Conservation (phyloP, 2,113 vertebrate genomes). For the Campylomormyrus numenius region DNA sequence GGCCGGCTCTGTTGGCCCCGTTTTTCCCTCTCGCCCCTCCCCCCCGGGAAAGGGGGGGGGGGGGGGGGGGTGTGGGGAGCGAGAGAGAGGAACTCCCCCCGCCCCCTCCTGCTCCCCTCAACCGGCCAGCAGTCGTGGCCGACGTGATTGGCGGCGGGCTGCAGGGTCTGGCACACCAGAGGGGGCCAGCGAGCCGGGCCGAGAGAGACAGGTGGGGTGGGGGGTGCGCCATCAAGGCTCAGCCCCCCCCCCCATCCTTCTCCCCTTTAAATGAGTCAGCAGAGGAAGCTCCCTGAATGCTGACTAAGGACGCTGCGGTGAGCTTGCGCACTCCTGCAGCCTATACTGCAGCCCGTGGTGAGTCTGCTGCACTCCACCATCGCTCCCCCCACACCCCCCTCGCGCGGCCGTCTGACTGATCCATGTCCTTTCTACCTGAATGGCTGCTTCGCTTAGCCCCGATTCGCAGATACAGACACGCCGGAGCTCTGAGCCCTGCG, state of each 20-base stretch:
- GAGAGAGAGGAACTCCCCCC: constrained; percentile 37
- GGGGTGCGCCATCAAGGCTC: background rate
- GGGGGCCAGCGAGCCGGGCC: background rate
- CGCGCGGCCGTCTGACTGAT: background rate
- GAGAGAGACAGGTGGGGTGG: background rate
- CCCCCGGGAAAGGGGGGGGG: too few relatives aligned
- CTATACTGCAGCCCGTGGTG: background rate
- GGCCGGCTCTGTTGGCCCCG: too few relatives aligned
- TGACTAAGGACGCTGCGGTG: background rate
- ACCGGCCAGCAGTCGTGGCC: constrained; percentile 29
- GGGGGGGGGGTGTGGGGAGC: constrained; percentile 12
- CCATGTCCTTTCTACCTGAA: background rate
- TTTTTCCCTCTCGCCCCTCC: too few relatives aligned
- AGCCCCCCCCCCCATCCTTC: background rate
- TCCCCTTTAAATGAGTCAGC: constrained; percentile 20
- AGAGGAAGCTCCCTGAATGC: constrained; percentile 20
- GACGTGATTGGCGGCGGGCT: background rate
- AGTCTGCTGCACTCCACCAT: background rate
- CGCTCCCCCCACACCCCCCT: background rate
- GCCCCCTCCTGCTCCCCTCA: constrained; percentile 41
- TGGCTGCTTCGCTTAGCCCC: background rate
- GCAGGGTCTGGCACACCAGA: background rate
- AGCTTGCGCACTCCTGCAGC: background rate
- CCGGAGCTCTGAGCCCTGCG: background rate
- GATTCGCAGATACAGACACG: background rate